Evolutionary conservation across 2,888 invertebrate genomes (phyloP).

Genomic region (Eilema caniola): DNA sequence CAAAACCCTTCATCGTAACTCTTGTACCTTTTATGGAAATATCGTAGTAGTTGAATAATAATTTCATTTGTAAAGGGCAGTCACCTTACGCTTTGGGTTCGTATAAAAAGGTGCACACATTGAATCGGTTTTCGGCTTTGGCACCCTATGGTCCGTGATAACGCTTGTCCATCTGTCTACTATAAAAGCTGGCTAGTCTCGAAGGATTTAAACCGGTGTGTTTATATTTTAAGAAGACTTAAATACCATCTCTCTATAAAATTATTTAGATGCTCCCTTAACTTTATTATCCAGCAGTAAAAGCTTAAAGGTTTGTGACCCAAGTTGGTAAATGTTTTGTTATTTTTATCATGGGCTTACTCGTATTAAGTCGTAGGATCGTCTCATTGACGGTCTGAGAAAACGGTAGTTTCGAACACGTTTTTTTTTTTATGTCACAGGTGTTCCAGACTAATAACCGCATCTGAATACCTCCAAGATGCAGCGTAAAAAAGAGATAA

Average conservation of each 20-base stretch:
- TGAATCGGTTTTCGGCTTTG: neutral
- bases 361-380: too few species aligned
- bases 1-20: slow-evolving; percentile 5
- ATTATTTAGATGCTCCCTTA: neutral
- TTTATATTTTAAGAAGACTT: neutral
- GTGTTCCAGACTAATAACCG: too few species aligned
- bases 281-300: too few species aligned
- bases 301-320: too few species aligned
- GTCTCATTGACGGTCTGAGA: too few species aligned
- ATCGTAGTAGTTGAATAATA: neutral
- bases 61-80: slow-evolving; percentile 5
- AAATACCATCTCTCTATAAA: neutral
- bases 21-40: neutral
- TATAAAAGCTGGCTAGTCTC: neutral
- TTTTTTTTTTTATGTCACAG: too few species aligned
- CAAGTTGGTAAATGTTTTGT: too few species aligned
- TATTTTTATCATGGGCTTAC: too few species aligned
- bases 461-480: too few species aligned
- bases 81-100: slow-evolving; percentile 4
- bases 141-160: neutral
- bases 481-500: too few species aligned
- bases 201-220: neutral
- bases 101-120: slow-evolving; percentile 2
- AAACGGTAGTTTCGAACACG: too few species aligned
- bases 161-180: slow-evolving; percentile 12